Conservation (phyloP, 2,113 vertebrate species). For the Rhinoderma darwinii region DNA sequence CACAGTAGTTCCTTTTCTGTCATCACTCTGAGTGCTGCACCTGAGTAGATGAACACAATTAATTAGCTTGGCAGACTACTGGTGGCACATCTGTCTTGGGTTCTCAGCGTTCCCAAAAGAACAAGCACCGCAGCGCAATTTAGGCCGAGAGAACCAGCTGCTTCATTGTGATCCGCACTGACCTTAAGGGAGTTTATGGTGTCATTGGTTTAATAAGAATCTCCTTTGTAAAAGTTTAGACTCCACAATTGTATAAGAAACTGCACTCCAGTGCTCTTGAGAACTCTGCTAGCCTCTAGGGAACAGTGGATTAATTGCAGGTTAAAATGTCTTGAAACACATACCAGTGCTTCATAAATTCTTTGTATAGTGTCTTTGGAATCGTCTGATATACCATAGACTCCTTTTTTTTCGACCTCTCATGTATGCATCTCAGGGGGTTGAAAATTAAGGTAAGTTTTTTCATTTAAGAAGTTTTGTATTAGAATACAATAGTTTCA, state of each 20-base stretch:
- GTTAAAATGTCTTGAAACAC: conserved; percentile 32
- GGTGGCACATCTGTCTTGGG: conserved; percentile 54
- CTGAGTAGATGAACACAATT: conserved; percentile 53
- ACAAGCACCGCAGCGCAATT: conserved; percentile 34
- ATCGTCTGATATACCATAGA: background rate
- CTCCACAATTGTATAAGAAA: conserved; percentile 46
- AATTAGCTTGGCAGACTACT: conserved; percentile 53
- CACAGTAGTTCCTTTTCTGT: conserved; percentile 52
- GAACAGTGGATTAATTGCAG: conserved; percentile 40
- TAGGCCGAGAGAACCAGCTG: conserved; percentile 55
- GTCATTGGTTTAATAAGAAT: conserved; percentile 49
- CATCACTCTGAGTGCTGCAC: conserved; percentile 51
- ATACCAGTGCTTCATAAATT: conserved; percentile 38
- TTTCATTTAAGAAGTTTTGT: background rate
- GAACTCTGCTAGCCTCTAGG: conserved; percentile 20
- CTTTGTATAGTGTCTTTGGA: background rate
- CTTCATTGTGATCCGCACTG: conserved; percentile 42
- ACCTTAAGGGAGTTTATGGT: conserved; percentile 51
- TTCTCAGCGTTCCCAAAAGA: conserved; percentile 25
- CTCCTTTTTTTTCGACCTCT: background rate
- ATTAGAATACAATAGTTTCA: background rate
- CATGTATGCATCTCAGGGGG: background rate
- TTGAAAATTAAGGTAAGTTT: background rate
- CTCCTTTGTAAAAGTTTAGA: conserved; percentile 52
- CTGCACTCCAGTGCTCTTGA: conserved; percentile 9